Percentiles rank a stretch among this genome's conserved stretches.
Conservation (phyloP, 2,113 vertebrate species). For the Synodontis membranacea region DNA sequence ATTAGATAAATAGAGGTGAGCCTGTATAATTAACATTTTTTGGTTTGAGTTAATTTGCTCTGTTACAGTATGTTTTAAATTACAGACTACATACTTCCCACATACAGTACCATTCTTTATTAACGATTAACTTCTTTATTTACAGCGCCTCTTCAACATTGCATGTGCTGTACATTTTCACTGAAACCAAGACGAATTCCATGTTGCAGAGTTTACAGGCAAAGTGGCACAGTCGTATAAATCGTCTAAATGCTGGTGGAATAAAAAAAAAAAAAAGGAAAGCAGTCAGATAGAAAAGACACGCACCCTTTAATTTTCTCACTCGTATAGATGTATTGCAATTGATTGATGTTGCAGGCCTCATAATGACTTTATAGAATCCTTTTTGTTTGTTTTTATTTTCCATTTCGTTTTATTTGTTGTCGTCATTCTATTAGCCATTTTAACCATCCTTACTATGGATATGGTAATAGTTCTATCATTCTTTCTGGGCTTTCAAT, state of each 20-base stretch:
- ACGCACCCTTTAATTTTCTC: neutral
- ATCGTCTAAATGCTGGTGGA: neutral
- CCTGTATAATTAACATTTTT: neutral
- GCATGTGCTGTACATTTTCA: neutral
- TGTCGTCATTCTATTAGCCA: neutral
- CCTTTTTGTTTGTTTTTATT: neutral
- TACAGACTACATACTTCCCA: neutral
- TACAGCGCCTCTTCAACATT: too few species aligned
- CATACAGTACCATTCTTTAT: neutral
- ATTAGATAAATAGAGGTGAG: neutral
- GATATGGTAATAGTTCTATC: too few species aligned
- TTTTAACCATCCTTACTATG: neutral
- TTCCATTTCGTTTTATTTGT: neutral
- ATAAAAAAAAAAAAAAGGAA: neutral
- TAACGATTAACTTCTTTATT: too few species aligned
- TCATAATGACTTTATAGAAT: neutral
- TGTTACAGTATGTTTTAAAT: neutral
- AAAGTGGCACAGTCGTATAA: neutral
- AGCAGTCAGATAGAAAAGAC: neutral
- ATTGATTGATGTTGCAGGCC: neutral
- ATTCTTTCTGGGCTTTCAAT: neutral
- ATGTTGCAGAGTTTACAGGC: neutral
- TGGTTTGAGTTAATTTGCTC: neutral
- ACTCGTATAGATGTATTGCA: neutral
- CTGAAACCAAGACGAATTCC: neutral